Evolutionary conservation across 2,113 vertebrate genomes (phyloP).

Genomic region (Vulpes ferrilata): DNA sequence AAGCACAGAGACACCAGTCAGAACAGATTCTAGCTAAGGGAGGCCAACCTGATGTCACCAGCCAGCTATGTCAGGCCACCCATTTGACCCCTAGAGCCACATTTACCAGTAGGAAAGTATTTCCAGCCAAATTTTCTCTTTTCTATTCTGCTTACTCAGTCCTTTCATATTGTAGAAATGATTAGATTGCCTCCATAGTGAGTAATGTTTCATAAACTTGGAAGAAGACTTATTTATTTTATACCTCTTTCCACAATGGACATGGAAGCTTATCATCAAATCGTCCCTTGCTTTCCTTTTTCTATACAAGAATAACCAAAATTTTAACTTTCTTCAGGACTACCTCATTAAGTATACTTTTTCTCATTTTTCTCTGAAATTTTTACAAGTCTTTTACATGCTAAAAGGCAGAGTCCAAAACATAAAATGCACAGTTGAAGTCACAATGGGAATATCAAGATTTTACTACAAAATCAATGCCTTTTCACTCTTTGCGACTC

Average conservation of each 20-base stretch:
- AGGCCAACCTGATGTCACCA: not conserved
- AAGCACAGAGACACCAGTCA: not conserved
- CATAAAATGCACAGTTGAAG: not conserved
- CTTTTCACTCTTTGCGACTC: not conserved
- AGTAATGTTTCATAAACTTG: not conserved
- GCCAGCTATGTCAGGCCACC: no score
- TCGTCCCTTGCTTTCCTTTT: not conserved
- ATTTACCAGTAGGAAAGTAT: not conserved
- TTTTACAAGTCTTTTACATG: not conserved
- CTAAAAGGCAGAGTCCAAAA: conserved; percentile 11
- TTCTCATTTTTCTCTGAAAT: conserved; percentile 9
- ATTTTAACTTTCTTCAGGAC: not conserved
- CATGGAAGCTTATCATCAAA: not conserved
- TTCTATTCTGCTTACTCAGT: not conserved
- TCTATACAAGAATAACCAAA: not conserved
- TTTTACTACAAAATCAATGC: not conserved
- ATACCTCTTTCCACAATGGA: not conserved
- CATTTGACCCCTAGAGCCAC: not conserved
- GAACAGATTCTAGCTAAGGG: not conserved
- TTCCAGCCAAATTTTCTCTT: not conserved
- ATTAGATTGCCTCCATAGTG: not conserved
- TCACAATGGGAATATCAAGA: not conserved
- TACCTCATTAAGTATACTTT: not conserved
- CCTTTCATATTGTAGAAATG: not conserved
- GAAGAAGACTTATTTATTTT: not conserved